Evolutionary conservation across 2,888 invertebrate species (phyloP), one percentile per base, ranked within the genome.

Genomic region (Harpalus rufipes): DNA sequence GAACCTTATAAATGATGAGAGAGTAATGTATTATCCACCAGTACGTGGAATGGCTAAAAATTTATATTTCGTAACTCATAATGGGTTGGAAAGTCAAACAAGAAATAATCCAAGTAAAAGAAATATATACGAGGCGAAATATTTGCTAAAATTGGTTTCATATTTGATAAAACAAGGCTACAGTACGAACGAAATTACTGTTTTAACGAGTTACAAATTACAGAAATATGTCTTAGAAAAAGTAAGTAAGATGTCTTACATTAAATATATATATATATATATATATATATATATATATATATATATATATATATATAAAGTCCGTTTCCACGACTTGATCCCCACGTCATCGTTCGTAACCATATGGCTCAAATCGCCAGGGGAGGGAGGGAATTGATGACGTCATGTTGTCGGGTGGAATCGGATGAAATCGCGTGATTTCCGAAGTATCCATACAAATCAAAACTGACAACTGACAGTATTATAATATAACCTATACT

Each of bases 161-260:
- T 80, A 86, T 85, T 44, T 86, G n/a, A 25, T 84, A 8, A 10
- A 72, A 72, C 86, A 86, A 63, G 86, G 85, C 0, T 86, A 86
- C 39, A 14, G 41, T 18, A 12, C n/a, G 7, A n/a, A 76, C 21
- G 86, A 86, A 51, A 85, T 86, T 39, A 85, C 86, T 12, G 85
- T 86, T 72, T 65, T 86, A 25, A 81, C 85, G 8, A 84, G 84
- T 21, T 86, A 86, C 51, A 59, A 74, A 12, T 85, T 84, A 14
- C 86, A 86, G 78, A 44, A 83, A n/a, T 79, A 18, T 63, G 12
- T 21, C 16, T 21, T 82, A 12, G 68, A 59, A 79, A 65, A 78
- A 82, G 86, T 86, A 78, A 25, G 25, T 72, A 32, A 32, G 32
- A 6, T 32, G 32, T 32, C 32, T 32, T 32, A 32, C 32, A 32